phyloP scores from a whole-genome alignment of 2,113 vertebrate species.

The Phaethornis superciliosus region DNA sequence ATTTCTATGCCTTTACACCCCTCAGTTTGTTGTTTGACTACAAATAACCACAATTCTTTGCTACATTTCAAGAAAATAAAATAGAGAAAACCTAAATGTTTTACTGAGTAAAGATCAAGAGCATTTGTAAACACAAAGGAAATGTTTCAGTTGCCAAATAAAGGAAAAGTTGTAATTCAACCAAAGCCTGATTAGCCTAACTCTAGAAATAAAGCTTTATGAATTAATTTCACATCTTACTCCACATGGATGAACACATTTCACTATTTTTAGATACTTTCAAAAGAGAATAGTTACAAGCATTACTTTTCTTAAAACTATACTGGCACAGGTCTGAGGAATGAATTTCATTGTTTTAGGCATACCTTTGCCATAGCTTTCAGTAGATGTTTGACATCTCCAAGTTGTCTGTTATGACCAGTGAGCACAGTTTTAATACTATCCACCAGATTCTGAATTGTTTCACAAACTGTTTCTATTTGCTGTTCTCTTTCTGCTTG shows the following conservation, averaged over 20 bases:
- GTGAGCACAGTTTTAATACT: conserved; percentile 93
- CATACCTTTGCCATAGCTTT: conserved; percentile 97
- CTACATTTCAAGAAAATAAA: background rate
- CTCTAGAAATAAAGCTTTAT: background rate
- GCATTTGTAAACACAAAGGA: background rate
- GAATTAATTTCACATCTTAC: background rate
- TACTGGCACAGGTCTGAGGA: background rate
- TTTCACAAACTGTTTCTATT: conserved; percentile 89
- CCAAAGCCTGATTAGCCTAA: background rate
- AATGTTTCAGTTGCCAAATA: background rate
- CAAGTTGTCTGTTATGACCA: conserved; percentile 93
- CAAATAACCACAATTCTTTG: background rate
- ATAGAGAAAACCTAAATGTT: background rate
- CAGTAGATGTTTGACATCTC: conserved; percentile 95
- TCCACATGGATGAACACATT: background rate
- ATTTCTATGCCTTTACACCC: background rate
- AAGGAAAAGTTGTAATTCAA: background rate
- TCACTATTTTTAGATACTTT: background rate
- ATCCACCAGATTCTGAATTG: conserved; percentile 93
- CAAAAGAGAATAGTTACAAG: background rate
- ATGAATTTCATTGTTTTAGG: background rate
- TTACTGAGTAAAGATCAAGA: background rate
- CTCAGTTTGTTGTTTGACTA: background rate
- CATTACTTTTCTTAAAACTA: background rate
- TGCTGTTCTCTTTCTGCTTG: conserved; percentile 94